These are phyloP conservation scores for Chymomyza procnemis DNA, from an alignment of 2,888 invertebrate species.

Conservation along the genomic window DNA sequence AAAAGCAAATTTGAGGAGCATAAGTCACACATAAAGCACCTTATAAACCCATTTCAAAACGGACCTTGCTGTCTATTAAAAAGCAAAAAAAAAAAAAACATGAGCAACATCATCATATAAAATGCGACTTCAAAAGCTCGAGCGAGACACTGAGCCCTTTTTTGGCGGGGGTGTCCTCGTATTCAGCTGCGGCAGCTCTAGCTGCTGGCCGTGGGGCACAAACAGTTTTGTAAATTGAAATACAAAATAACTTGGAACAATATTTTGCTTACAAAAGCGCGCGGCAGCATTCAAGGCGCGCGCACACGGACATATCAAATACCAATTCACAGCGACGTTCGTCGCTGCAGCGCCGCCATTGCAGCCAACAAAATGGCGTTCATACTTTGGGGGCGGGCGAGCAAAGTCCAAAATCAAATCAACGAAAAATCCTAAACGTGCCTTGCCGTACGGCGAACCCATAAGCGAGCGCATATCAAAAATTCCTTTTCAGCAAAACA, in stretches of 20 bases:
- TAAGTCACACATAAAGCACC: background rate
- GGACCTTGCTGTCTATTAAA: background rate
- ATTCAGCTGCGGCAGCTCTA: too few relatives aligned
- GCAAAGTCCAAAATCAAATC: constrained; percentile 66
- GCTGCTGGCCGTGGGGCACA: too few relatives aligned
- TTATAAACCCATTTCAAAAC: background rate
- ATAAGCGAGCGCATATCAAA: constrained; percentile 45
- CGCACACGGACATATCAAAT: constrained; percentile 31
- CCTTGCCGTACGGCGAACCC: constrained; percentile 29
- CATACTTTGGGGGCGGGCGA: too few relatives aligned
- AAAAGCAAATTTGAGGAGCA: constrained; percentile 23
- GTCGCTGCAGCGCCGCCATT: background rate
- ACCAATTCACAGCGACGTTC: constrained; percentile 31
- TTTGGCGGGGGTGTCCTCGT: background rate
- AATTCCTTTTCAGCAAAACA: constrained; percentile 49
- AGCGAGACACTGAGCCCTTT: constrained; percentile 29
- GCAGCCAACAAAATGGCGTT: constrained; percentile 1
- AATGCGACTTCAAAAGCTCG: constrained; percentile 45
- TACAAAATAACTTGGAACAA: constrained; percentile 17
- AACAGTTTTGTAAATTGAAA: constrained; percentile 41
- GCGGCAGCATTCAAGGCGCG: constrained; percentile 4
- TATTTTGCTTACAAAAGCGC: constrained; percentile 32
- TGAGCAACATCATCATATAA: too few relatives aligned
- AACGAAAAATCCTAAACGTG: constrained; percentile 68
- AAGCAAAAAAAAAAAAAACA: too few relatives aligned